Percentiles rank a stretch among this genome's conserved stretches.
These are phyloP conservation scores for Polyploca ridens DNA, from an alignment of 2,888 invertebrate species.

Conservation along the genomic window DNA sequence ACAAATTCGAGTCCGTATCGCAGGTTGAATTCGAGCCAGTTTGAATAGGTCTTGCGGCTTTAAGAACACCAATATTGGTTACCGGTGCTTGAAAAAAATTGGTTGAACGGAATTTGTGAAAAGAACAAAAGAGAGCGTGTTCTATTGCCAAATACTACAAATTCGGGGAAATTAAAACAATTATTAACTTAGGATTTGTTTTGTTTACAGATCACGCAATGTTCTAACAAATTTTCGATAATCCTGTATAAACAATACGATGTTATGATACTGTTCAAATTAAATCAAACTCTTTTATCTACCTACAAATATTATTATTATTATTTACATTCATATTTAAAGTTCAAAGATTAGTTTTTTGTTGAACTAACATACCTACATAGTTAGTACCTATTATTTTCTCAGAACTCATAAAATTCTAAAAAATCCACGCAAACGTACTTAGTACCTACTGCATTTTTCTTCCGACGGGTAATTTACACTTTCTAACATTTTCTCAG, in stretches of 20 bases:
- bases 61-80: constrained; percentile 6
- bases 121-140: background rate
- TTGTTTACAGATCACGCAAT: background rate
- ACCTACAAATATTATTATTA: background rate
- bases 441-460: background rate
- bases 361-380: background rate
- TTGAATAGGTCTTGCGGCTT: constrained; percentile 6
- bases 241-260: background rate
- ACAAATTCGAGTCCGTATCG: constrained; percentile 2
- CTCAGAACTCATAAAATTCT: no score
- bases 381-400: background rate
- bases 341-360: background rate
- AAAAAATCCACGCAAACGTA: background rate
- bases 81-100: background rate
- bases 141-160: background rate
- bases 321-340: background rate
- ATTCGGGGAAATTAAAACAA: background rate
- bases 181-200: background rate
- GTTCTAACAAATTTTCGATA: background rate
- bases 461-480: constrained; percentile 3
- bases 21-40: background rate
- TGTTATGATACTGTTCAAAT: background rate
- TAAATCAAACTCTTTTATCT: background rate
- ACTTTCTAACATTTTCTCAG: constrained; percentile 3
- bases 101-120: background rate